Evolutionary conservation across 2,888 invertebrate genomes (phyloP).

Genomic region (Eupithecia centaureata): DNA sequence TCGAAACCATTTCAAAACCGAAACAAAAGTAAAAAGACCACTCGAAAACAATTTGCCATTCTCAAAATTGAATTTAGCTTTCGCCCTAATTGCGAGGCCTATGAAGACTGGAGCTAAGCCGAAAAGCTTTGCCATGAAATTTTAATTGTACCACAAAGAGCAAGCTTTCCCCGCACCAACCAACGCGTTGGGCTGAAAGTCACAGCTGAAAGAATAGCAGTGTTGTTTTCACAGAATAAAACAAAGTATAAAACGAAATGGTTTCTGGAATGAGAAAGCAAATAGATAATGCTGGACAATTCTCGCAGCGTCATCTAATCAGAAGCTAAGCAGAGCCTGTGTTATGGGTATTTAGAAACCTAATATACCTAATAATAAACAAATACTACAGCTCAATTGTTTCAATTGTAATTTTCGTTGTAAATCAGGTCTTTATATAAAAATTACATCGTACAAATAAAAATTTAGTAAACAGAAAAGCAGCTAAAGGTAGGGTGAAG

Average conservation of each 20-base stretch:
- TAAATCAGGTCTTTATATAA: no score
- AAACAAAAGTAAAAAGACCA: slow-evolving; percentile 33
- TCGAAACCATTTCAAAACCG: slow-evolving; percentile 26
- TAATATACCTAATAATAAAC: no score
- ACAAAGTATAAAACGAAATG: neutral
- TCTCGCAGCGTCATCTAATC: no score
- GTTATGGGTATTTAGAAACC: no score
- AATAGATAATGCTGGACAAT: no score
- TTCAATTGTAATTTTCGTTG: no score
- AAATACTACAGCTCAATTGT: no score
- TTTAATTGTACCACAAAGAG: slow-evolving; percentile 70
- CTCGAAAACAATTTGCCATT: slow-evolving; percentile 36
- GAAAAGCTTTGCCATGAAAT: slow-evolving; percentile 61
- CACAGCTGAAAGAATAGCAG: slow-evolving; percentile 18
- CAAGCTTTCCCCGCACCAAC: slow-evolving; percentile 37
- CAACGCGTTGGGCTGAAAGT: slow-evolving; percentile 24
- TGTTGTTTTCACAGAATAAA: neutral
- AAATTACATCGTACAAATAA: no score
- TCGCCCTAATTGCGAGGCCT: slow-evolving; percentile 44
- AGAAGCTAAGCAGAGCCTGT: no score
- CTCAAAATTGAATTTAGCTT: slow-evolving; percentile 40
- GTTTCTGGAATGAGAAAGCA: no score
- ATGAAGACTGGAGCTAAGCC: slow-evolving; percentile 46
- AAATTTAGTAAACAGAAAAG: no score
- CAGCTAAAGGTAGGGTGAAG: no score